Base-by-base conservation (phyloP, 2,888 invertebrate genomes). In the Argyresthia goedartella region DNA sequence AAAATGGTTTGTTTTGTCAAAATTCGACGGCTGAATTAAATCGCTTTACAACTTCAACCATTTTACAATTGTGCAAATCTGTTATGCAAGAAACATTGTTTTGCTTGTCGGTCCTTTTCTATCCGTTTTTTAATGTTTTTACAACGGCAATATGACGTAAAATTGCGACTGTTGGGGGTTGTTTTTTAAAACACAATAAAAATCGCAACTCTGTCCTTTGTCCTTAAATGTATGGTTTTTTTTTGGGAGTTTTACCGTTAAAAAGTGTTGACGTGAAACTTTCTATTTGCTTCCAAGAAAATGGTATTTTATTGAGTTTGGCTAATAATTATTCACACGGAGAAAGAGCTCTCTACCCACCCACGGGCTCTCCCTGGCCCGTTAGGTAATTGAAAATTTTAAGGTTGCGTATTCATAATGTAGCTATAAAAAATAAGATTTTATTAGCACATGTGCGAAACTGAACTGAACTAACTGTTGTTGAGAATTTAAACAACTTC, bases 141-240 rank as follows among this genome's bases (percentile, higher is more conserved):
- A 44, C 44, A 14, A 14, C 44, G 2, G 8, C 25, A 25, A 25
- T 25, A 25, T 25, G 25, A 25, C 25, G 25, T 25, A 25, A 25
- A 15, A 44, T 44, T 46, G 46, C 25, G 46, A 15, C 16, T n/a
- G n/a, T 25, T 33, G 33, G 25, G 4, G 25, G 25, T 25, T 25
- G 11, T 11, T 46, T 46, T 33, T 25, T 25, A 33, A 25, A 46
- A 46, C 25, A 39, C 14, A 34, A 48, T 13, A 48, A 35, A 48
- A 48, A 36, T 35, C 8, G 48, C 48, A 15, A 39, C 36, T 14
- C 10, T 14, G 13, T 36, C 10, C n/a, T 10, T 15, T 11, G 14
- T 14, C 36, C 15, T 13, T 71, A 74, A 70, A 67, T 70, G 62
- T 69, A 60, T 65, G 54, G 60, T 65, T 67, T 67, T 65, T 67